Conservation (phyloP, 2,113 vertebrate species). For the Mesitornis unicolor region DNA sequence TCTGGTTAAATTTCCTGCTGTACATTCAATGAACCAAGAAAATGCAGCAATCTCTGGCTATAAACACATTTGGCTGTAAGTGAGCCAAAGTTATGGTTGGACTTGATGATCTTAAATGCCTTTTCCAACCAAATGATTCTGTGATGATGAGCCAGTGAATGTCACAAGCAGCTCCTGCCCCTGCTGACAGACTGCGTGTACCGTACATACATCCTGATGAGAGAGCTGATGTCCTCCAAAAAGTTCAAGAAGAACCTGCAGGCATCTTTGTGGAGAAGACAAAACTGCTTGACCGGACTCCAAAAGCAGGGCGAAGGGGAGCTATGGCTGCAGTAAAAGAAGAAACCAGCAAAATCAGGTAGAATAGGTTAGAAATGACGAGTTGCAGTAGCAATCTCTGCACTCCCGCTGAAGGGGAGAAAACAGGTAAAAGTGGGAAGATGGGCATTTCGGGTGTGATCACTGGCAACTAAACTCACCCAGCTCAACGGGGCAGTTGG, state of each 20-base stretch:
- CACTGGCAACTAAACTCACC: too few relatives aligned
- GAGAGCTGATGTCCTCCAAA: not conserved
- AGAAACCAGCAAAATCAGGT: not conserved
- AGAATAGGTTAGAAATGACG: not conserved
- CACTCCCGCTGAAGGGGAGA: not conserved
- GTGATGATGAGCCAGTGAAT: too few relatives aligned
- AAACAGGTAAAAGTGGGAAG: too few relatives aligned
- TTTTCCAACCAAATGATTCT: too few relatives aligned
- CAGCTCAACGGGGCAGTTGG: not conserved
- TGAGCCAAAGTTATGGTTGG: too few relatives aligned
- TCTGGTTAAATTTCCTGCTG: not conserved
- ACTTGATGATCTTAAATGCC: too few relatives aligned
- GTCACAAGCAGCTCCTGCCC: not conserved
- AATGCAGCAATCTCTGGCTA: not conserved
- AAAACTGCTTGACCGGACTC: not conserved
- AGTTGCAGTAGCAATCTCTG: not conserved
- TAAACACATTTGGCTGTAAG: not conserved
- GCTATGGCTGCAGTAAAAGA: not conserved
- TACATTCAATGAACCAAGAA: not conserved
- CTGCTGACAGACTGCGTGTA: not conserved
- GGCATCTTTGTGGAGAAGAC: not conserved
- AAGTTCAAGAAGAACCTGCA: not conserved
- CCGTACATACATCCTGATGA: not conserved
- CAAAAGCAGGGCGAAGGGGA: not conserved
- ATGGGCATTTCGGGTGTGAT: too few relatives aligned